phyloP scores from a whole-genome alignment of 2,113 vertebrate genomes.

The Oncorhynchus gorbuscha region DNA sequence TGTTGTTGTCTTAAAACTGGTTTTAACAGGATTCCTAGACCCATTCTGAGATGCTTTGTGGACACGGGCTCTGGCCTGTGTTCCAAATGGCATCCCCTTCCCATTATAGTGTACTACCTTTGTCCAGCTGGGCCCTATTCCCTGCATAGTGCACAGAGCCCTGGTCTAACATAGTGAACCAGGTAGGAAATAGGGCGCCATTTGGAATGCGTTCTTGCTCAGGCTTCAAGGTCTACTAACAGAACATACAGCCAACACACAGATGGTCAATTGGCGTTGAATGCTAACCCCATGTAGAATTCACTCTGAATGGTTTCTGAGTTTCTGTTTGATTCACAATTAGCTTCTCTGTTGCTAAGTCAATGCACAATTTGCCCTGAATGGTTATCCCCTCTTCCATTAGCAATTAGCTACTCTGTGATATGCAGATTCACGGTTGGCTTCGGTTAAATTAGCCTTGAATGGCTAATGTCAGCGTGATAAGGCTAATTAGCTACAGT shows the following conservation, averaged over 20 bases:
- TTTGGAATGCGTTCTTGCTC: not conserved
- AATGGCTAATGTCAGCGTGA: slow-evolving; percentile 22
- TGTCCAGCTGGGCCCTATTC: too few relatives aligned
- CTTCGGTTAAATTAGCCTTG: slow-evolving; percentile 3
- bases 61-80: too few relatives aligned
- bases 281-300: slow-evolving; percentile 39
- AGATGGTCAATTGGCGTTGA: slow-evolving; percentile 48
- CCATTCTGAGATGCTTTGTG: too few relatives aligned
- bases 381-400: not conserved
- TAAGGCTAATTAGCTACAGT: slow-evolving; percentile 16
- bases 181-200: too few relatives aligned
- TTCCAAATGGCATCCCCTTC: too few relatives aligned
- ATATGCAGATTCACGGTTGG: slow-evolving; percentile 25
- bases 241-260: slow-evolving; percentile 55
- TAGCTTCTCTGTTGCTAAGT: slow-evolving; percentile 17
- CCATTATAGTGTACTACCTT: too few relatives aligned
- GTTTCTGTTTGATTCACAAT: slow-evolving; percentile 31
- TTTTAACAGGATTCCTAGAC: too few relatives aligned
- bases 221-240: slow-evolving; percentile 59
- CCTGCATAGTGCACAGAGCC: too few relatives aligned
- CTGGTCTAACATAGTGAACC: too few relatives aligned
- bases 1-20: too few relatives aligned
- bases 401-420: not conserved
- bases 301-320: slow-evolving; percentile 4
- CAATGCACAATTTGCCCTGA: not conserved